Conservation (phyloP, 92 coral and sea anemone genomes). For the Montipora capitata region DNA sequence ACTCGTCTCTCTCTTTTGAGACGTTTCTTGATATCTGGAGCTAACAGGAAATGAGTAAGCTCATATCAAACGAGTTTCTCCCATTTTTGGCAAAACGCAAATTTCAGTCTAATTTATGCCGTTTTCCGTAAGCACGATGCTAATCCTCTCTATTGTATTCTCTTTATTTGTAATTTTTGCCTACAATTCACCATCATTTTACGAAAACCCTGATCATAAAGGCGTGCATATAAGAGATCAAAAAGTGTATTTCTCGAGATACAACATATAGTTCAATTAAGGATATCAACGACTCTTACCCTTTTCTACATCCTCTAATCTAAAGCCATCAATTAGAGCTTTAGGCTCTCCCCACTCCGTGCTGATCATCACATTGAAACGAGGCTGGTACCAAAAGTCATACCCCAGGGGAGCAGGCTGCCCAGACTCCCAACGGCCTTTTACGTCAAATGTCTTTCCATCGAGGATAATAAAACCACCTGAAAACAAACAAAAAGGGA, state of each 20-base stretch:
- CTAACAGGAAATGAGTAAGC: too few species aligned
- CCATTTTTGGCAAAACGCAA: too few species aligned
- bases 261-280: too few species aligned
- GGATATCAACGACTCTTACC: slow-evolving; percentile 61
- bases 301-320: slow-evolving; percentile 84
- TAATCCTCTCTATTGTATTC: too few species aligned
- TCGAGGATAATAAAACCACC: slow-evolving; percentile 96
- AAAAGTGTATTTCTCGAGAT: too few species aligned
- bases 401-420: slow-evolving; percentile 87
- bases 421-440: slow-evolving; percentile 95
- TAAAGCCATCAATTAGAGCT: slow-evolving; percentile 83
- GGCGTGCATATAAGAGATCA: not conserved
- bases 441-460: slow-evolving; percentile 94
- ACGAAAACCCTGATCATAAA: not conserved
- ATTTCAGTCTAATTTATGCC: too few species aligned
- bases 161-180: too few species aligned
- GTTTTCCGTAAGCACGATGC: too few species aligned
- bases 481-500: not conserved
- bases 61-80: too few species aligned
- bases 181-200: too few species aligned
- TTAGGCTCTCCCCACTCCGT: slow-evolving; percentile 97
- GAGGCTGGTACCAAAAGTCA: slow-evolving; percentile 99
- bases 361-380: slow-evolving; percentile 96
- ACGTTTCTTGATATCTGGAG: too few species aligned
- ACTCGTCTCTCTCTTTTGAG: too few species aligned